These are phyloP conservation scores for Gymnogyps californianus DNA, from an alignment of 2,113 vertebrate species.

Conservation along the genomic window DNA sequence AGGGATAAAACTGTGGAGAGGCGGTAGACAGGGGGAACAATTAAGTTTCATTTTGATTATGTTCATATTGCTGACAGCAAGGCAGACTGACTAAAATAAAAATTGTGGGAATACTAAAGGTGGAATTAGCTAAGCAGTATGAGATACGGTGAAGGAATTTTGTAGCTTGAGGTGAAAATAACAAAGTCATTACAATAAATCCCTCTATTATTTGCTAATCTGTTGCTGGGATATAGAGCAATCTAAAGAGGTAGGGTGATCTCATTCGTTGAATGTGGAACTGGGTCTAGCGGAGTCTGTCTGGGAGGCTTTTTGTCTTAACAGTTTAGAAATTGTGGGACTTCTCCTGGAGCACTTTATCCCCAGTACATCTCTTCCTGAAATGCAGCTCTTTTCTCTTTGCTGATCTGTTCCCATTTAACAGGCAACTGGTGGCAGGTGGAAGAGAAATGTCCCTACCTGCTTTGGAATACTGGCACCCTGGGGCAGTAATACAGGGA, in stretches of 20 bases:
- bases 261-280: background rate
- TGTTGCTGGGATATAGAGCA: background rate
- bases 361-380: background rate
- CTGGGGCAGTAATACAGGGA: background rate
- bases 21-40: background rate
- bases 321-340: background rate
- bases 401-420: background rate
- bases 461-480: background rate
- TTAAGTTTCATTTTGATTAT: background rate
- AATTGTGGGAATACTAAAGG: background rate
- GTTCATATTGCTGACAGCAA: too few species aligned
- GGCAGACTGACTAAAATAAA: background rate
- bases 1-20: background rate
- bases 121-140: background rate
- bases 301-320: background rate
- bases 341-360: background rate
- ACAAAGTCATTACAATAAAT: background rate
- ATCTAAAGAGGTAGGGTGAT: background rate
- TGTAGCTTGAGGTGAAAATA: background rate
- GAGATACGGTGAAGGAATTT: background rate
- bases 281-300: background rate
- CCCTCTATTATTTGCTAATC: background rate
- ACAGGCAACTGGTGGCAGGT: background rate
- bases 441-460: background rate
- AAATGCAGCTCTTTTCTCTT: background rate